Percentiles rank a stretch among this genome's conserved stretches.
phyloP scores from a whole-genome alignment of 2,113 vertebrate species.

The Pogona vitticeps region DNA sequence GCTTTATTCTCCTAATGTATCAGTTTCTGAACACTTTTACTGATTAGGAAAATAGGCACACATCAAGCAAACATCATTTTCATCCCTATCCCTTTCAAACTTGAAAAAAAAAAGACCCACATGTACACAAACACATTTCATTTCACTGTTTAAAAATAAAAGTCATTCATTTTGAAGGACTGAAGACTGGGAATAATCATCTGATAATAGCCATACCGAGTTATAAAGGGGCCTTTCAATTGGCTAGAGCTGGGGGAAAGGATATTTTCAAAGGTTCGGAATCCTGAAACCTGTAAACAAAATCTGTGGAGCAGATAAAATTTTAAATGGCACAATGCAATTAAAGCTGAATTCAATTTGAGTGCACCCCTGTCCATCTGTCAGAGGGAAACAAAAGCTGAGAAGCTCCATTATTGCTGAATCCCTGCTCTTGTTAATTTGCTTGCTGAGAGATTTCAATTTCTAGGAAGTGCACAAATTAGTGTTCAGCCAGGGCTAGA shows the following conservation, averaged over 20 bases:
- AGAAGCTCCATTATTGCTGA: slow-evolving; percentile 94
- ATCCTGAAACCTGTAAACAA: slow-evolving; percentile 98
- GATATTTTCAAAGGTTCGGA: slow-evolving; percentile 87
- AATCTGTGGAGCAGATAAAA: slow-evolving; percentile 99
- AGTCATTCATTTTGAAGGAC: slow-evolving; percentile 80
- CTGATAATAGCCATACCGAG: slow-evolving; percentile 86
- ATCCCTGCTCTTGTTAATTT: slow-evolving; percentile 96
- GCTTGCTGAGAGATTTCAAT: slow-evolving; percentile 95
- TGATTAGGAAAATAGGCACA: slow-evolving; percentile 64
- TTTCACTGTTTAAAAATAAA: slow-evolving; percentile 78
- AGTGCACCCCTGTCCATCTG: slow-evolving; percentile 98
- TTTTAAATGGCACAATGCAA: slow-evolving; percentile 99
- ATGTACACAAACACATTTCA: neutral
- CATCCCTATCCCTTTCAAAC: slow-evolving; percentile 66
- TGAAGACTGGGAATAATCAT: slow-evolving; percentile 84
- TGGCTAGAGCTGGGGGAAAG: slow-evolving; percentile 70
- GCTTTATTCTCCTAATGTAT: slow-evolving; percentile 18
- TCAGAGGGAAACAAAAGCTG: slow-evolving; percentile 97
- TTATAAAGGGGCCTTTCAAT: slow-evolving; percentile 88
- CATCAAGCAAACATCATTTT: slow-evolving; percentile 61
- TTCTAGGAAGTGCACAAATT: slow-evolving; percentile 92
- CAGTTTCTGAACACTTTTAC: slow-evolving; percentile 63
- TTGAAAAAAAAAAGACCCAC: slow-evolving; percentile 57
- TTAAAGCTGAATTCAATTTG: slow-evolving; percentile 99
- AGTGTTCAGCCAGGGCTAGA: slow-evolving; percentile 90